These are phyloP conservation scores for Eulemur albifrons DNA, from an alignment of 2,797 vertebrate genomes.

Conservation along the genomic window DNA sequence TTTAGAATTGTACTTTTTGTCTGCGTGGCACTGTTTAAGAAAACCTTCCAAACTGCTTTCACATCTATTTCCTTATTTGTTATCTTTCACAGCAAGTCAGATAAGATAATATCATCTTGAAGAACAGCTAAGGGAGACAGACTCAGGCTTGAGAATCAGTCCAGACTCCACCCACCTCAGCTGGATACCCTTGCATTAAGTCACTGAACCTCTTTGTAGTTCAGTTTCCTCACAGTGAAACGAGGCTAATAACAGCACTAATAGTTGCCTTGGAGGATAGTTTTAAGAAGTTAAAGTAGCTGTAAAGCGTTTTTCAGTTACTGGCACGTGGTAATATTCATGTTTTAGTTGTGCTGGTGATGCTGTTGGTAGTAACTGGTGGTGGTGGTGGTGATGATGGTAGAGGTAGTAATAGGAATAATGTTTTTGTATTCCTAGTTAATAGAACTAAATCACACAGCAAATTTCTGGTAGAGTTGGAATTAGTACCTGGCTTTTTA, in stretches of 20 bases:
- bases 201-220: not conserved
- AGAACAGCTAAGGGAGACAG: not conserved
- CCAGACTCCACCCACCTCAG: not conserved
- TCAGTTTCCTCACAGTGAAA: not conserved
- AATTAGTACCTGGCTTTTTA: not conserved
- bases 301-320: not conserved
- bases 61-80: not conserved
- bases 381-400: not conserved
- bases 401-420: no score
- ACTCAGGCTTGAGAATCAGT: no score
- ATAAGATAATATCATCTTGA: not conserved
- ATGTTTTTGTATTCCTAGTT: not conserved
- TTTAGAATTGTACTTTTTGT: not conserved
- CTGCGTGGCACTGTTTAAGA: not conserved
- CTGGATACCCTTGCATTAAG: not conserved
- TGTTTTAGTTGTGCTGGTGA: not conserved
- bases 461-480: not conserved
- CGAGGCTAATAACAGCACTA: accelerated
- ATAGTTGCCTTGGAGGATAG: not conserved
- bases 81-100: not conserved
- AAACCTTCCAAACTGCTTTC: not conserved
- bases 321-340: not conserved
- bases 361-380: no score
- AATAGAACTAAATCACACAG: not conserved
- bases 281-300: not conserved